Base-by-base conservation (phyloP, 2,113 vertebrate species). In the Austrofundulus limnaeus region DNA sequence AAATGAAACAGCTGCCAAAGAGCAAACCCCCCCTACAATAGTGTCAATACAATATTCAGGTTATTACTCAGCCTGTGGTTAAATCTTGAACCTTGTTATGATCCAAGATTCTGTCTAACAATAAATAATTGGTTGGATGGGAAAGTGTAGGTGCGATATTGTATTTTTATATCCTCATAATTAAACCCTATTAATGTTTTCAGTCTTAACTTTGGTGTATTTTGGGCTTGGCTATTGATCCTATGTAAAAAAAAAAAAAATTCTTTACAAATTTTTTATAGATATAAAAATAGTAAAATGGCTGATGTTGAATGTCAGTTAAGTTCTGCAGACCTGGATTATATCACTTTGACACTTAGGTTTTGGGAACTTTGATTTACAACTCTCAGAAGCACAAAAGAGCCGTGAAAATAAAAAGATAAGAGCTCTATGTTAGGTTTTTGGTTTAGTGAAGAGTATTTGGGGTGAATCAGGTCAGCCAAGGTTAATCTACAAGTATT, bases 401-500 rank as follows among this genome's bases (percentile, higher is more conserved):
- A 46, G 42, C 66, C 75, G 23, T 70, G 57, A 65, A 47, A 57
- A 61, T 53, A 75, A 34, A 68, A 34, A 51, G 73, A 49, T 31
- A 78, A 66, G 55, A 39, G 54, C 38, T 31, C 53, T 66, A 55
- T 73, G 68, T 72, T 61, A 78, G 81, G 55, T 81, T 25, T 72
- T 84, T 24, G 60, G 28, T 66, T 72, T 25, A 5, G 49, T 8
- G 61, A 67, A 58, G 81, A 60, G 63, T 37, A 61, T 69, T 71
- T 68, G 76, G 81, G 81, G 77, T 84, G 86, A 88, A 89, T 86
- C 87, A 11, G 77, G 88, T 91, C 92, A 92, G 85, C 85, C 87
- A 77, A 89, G 87, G 72, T 84, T 83, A 66, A 80, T 89, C 89
- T 86, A 72, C 61, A 63, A 71, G 83, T 86, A 92, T 91, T 93